Conservation (phyloP, 2,113 vertebrate species). For the Nothocercus julius region DNA sequence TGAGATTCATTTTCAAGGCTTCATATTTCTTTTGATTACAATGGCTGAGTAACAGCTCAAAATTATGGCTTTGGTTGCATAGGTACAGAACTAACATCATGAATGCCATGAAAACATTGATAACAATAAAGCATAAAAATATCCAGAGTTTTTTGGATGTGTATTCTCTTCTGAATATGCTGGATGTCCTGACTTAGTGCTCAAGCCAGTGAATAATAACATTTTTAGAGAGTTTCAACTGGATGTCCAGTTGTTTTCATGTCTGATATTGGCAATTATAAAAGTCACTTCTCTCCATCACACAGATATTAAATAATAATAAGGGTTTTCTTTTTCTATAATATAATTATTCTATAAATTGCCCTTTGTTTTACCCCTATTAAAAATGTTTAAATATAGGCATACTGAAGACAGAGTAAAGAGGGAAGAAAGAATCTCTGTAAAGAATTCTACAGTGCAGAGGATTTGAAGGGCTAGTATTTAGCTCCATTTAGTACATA, state of each 20-base stretch:
- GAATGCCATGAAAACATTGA: background rate
- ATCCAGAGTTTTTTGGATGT: background rate
- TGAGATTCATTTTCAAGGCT: background rate
- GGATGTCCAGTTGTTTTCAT: background rate
- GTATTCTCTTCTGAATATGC: background rate
- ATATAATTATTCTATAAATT: background rate
- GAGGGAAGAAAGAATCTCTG: background rate
- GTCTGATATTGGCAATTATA: background rate
- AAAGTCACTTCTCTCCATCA: background rate
- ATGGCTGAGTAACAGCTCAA: background rate
- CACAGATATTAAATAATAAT: background rate
- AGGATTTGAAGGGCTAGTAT: background rate
- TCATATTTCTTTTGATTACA: slow-evolving; percentile 1
- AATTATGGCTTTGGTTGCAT: background rate
- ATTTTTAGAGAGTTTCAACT: background rate
- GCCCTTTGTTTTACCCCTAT: background rate
- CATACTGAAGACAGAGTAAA: background rate
- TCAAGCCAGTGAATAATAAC: background rate
- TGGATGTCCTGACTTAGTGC: background rate
- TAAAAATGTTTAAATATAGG: background rate
- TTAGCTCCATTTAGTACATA: background rate
- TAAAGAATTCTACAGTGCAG: background rate
- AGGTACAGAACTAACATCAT: background rate
- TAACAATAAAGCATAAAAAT: background rate
- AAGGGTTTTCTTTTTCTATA: background rate